These are phyloP conservation scores for Otis tarda DNA, from an alignment of 2,113 vertebrate species.

Conservation along the genomic window DNA sequence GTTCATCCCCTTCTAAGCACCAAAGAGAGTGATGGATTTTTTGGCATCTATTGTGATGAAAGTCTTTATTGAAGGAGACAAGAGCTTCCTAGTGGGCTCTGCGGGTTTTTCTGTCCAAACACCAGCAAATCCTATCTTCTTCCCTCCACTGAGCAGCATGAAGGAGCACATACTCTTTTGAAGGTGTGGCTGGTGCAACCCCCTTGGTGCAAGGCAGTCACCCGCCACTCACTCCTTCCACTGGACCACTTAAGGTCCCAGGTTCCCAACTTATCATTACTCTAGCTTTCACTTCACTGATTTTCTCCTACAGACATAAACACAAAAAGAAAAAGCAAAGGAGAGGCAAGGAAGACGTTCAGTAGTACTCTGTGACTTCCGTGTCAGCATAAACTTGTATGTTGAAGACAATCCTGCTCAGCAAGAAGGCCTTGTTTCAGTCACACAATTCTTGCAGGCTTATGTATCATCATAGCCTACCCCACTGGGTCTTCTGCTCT, in stretches of 20 bases:
- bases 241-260: neutral
- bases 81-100: neutral
- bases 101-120: neutral
- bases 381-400: neutral
- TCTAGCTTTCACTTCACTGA: neutral
- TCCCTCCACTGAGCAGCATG: neutral
- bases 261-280: neutral
- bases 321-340: neutral
- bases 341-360: neutral
- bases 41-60: neutral
- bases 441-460: neutral
- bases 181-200: neutral
- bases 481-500: neutral
- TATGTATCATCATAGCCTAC: neutral
- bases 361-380: neutral
- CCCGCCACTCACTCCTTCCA: neutral
- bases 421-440: neutral
- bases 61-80: neutral
- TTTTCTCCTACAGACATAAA: neutral
- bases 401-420: neutral
- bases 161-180: neutral
- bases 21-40: neutral
- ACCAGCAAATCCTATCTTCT: neutral
- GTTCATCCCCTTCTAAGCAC: neutral
- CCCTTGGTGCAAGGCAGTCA: neutral